Evolutionary conservation across 2,797 vertebrate species (phyloP).

Genomic region (Sebastes glaucus): DNA sequence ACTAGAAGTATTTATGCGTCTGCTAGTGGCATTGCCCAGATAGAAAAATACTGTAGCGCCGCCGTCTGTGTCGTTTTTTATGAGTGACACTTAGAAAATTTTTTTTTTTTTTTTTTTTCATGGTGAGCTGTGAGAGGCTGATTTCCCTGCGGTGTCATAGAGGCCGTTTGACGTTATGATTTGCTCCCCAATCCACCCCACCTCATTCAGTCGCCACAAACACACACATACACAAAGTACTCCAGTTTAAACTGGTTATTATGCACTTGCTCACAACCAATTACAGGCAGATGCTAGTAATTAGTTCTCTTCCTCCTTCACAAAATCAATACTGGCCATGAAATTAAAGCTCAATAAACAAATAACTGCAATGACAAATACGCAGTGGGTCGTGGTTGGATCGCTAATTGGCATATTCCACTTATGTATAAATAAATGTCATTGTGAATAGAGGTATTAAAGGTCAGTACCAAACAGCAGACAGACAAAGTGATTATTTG

Average conservation of each 20-base stretch:
- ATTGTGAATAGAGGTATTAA: background rate
- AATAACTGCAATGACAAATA: constrained; percentile 1
- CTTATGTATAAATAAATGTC: background rate
- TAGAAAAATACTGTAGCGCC: background rate
- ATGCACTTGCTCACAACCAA: constrained; percentile 9
- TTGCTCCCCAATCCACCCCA: constrained; percentile 2
- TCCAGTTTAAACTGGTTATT: constrained; percentile 17
- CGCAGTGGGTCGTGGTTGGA: background rate
- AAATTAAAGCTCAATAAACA: background rate
- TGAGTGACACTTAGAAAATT: constrained; percentile 21
- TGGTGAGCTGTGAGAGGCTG: constrained; percentile 35
- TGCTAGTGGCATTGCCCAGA: constrained; percentile 1
- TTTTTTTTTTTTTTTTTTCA: constrained; percentile 17
- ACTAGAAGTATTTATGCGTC: background rate
- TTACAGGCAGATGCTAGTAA: constrained; percentile 22
- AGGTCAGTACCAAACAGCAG: background rate
- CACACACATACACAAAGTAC: background rate
- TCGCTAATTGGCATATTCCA: background rate
- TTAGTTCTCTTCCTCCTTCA: background rate
- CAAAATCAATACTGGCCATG: constrained; percentile 1
- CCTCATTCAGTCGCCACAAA: background rate
- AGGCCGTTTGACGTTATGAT: constrained; percentile 39
- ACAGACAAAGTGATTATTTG: background rate
- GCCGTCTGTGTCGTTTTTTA: constrained; percentile 29
- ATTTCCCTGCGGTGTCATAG: constrained; percentile 66